A percentile compares a stretch with the other conserved stretches of the same genome.
Conservation (phyloP, 1,140 invertebrate species). For the Solen grandis region DNA sequence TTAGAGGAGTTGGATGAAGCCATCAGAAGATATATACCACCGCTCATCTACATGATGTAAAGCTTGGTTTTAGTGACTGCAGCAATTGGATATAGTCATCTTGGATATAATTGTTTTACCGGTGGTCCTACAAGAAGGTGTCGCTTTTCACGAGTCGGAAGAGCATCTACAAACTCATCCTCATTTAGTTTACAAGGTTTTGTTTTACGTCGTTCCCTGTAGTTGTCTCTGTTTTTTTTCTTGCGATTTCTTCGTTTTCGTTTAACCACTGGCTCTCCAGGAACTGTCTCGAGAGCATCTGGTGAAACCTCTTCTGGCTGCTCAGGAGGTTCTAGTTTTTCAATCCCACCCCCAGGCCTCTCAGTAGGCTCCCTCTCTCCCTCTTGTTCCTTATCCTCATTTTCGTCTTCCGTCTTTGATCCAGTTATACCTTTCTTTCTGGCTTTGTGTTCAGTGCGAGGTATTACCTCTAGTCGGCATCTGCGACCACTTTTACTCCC, state of each 20-base stretch:
- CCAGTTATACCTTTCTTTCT: not conserved
- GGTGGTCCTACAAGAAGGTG: not conserved
- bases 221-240: constrained; percentile 19
- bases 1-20: not conserved
- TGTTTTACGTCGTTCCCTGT: constrained; percentile 2
- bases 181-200: constrained; percentile 5
- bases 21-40: not conserved
- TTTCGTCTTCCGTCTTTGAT: not conserved
- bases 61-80: not conserved
- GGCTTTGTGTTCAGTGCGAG: constrained; percentile 33
- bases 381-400: not conserved
- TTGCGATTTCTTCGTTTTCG: constrained; percentile 23
- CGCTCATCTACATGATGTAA: not conserved
- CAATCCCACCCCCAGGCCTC: constrained; percentile 25
- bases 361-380: not conserved
- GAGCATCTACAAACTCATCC: not conserved
- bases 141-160: not conserved
- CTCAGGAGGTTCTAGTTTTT: constrained; percentile 23
- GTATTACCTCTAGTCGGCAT: constrained; percentile 45
- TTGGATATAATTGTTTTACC: constrained; percentile 5
- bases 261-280: constrained; percentile 43
- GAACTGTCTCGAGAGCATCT: constrained; percentile 37
- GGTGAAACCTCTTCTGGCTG: constrained; percentile 16
- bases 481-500: constrained; percentile 25
- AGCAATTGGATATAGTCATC: too few species aligned